A percentile compares a stretch with the other conserved stretches of the same genome.
These are phyloP conservation scores for Heterodera filipjevi DNA, from an alignment of 2,888 invertebrate species.

Conservation along the genomic window DNA sequence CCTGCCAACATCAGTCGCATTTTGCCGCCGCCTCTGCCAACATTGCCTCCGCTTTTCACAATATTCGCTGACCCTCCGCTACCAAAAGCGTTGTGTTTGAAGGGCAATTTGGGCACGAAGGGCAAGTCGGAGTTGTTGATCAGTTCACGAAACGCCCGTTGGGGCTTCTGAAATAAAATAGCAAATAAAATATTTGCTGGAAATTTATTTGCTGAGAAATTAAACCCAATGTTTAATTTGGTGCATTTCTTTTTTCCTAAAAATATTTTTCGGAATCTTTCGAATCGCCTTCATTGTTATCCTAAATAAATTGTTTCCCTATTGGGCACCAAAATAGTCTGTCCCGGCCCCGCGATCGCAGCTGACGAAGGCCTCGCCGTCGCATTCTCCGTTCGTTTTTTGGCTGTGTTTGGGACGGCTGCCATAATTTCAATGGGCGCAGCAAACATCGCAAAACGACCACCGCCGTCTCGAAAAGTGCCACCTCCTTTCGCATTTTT, in stretches of 20 bases:
- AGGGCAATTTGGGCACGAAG: slow-evolving; percentile 48
- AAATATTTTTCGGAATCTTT: not conserved
- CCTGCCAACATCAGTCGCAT: slow-evolving; percentile 6
- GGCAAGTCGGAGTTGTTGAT: slow-evolving; percentile 47
- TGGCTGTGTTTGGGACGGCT: not conserved
- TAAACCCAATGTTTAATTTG: too few species aligned
- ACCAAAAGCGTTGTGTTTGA: slow-evolving; percentile 46
- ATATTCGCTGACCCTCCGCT: not conserved
- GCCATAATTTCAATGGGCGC: not conserved
- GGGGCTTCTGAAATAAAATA: slow-evolving; percentile 41
- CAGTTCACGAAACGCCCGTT: slow-evolving; percentile 34
- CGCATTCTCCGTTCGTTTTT: not conserved
- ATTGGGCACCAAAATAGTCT: not conserved
- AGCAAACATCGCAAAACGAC: slow-evolving; percentile 19
- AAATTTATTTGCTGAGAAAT: too few species aligned
- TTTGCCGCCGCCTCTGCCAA: not conserved
- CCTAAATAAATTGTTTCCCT: too few species aligned
- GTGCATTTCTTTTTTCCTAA: not conserved
- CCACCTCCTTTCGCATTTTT: not conserved
- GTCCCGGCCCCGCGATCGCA: not conserved
- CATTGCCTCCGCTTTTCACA: not conserved
- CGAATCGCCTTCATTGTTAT: too few species aligned
- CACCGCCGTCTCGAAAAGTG: slow-evolving; percentile 25
- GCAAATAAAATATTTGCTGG: too few species aligned
- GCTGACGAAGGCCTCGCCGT: not conserved